Evolutionary conservation across 2,113 vertebrate genomes (phyloP).

Genomic region (Colossoma macropomum): DNA sequence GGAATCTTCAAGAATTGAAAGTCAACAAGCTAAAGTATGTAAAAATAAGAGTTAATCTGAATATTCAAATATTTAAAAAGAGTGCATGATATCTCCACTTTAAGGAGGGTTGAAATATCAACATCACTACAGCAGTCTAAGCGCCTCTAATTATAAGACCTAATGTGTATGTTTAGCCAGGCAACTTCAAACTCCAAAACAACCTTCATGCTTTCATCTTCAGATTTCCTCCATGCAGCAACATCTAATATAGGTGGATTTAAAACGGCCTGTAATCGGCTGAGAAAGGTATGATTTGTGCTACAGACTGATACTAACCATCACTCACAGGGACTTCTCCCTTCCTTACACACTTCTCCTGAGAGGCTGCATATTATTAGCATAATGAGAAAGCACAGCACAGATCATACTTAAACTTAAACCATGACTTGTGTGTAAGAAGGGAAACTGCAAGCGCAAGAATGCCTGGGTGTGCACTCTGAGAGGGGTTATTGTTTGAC

Average conservation of each 20-base stretch:
- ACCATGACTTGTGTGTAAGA: not conserved
- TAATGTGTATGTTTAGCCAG: slow-evolving; percentile 5
- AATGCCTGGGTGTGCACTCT: not conserved
- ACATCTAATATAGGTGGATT: not conserved
- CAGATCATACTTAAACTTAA: not conserved
- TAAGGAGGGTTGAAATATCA: not conserved
- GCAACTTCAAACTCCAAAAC: not conserved
- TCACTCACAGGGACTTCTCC: not conserved
- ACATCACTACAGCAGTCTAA: not conserved
- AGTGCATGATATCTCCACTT: not conserved
- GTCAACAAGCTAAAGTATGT: not conserved
- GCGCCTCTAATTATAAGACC: slow-evolving; percentile 18
- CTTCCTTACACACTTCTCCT: not conserved
- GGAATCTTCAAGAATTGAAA: not conserved
- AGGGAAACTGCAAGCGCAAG: not conserved
- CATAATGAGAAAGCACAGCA: not conserved
- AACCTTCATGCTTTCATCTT: not conserved
- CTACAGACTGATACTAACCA: not conserved
- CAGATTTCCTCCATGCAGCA: slow-evolving; percentile 1
- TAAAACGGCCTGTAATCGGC: not conserved
- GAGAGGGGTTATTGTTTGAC: not conserved
- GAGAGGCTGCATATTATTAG: not conserved
- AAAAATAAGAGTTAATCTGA: no score
- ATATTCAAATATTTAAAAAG: not conserved
- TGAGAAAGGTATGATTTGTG: not conserved